A percentile compares a stretch with the other conserved stretches of the same genome.
Evolutionary conservation across 2,113 vertebrate species (phyloP).

Genomic region (Falcunculus frontatus): DNA sequence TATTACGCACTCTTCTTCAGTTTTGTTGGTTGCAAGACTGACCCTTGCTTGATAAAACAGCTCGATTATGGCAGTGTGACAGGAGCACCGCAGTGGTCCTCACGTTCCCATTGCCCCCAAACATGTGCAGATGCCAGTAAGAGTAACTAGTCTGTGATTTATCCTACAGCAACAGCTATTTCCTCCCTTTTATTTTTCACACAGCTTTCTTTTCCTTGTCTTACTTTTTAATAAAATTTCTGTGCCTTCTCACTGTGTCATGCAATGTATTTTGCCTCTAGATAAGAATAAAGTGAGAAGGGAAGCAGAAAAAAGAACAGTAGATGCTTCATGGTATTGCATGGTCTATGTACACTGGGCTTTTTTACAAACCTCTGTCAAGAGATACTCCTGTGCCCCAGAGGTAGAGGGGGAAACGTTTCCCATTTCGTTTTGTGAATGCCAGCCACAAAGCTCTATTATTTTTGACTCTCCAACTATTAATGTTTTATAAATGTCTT

Average conservation of each 20-base stretch:
- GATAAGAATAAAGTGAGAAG: not conserved
- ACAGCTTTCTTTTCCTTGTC: not conserved
- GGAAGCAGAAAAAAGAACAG: not conserved
- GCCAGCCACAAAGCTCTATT: not conserved
- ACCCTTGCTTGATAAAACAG: not conserved
- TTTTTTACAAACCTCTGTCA: not conserved
- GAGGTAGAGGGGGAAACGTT: not conserved
- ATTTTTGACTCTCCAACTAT: not conserved
- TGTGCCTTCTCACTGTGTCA: not conserved
- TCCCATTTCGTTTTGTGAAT: not conserved
- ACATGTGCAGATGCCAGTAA: not conserved
- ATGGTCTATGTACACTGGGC: not conserved
- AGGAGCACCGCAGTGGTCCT: not conserved
- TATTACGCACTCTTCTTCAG: not conserved
- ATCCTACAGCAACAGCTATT: not conserved
- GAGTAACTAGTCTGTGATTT: not conserved
- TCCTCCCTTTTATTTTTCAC: not conserved
- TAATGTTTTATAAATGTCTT: not conserved
- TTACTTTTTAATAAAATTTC: conserved; percentile 1
- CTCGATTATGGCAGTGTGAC: not conserved
- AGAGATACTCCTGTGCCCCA: not conserved
- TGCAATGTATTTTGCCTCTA: conserved; percentile 16
- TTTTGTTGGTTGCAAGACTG: not conserved
- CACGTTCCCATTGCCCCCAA: not conserved
- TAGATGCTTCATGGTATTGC: not conserved